These are phyloP conservation scores for Heteractis magnifica DNA, from an alignment of 92 coral and sea anemone genomes.

Conservation along the genomic window DNA sequence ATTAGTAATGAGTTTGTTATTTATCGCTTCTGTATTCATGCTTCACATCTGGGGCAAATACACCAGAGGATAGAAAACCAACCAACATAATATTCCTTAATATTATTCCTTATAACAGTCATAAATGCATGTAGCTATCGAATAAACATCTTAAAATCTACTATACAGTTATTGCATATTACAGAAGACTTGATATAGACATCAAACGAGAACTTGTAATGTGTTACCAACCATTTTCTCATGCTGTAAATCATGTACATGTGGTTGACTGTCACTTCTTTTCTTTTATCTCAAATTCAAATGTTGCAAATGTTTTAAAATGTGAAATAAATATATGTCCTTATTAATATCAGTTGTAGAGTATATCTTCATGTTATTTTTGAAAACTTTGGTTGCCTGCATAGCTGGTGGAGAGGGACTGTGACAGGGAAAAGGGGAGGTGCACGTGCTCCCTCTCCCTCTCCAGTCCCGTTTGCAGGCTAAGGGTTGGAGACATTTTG, in stretches of 20 bases:
- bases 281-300: neutral
- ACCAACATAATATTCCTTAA: constrained; percentile 18
- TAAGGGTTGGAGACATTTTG: too few relatives aligned
- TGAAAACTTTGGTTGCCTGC: too few relatives aligned
- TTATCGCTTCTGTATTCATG: constrained; percentile 96
- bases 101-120: constrained; percentile 16
- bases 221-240: neutral
- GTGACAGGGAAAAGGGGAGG: too few relatives aligned
- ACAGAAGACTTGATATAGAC: neutral
- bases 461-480: too few relatives aligned
- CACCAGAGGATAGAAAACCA: constrained; percentile 70
- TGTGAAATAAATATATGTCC: neutral
- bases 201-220: neutral
- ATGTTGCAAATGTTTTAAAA: neutral
- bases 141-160: neutral
- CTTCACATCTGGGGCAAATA: constrained; percentile 99
- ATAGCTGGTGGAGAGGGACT: too few relatives aligned
- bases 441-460: too few relatives aligned
- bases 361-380: too few relatives aligned
- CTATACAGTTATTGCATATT: neutral
- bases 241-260: neutral
- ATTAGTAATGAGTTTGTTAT: constrained; percentile 88
- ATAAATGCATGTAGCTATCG: neutral
- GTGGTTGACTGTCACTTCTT: neutral
- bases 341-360: neutral